A percentile compares a stretch with the other conserved stretches of the same genome.
Conservation (phyloP, 2,797 vertebrate species). For the Atherinosoma microstoma region DNA sequence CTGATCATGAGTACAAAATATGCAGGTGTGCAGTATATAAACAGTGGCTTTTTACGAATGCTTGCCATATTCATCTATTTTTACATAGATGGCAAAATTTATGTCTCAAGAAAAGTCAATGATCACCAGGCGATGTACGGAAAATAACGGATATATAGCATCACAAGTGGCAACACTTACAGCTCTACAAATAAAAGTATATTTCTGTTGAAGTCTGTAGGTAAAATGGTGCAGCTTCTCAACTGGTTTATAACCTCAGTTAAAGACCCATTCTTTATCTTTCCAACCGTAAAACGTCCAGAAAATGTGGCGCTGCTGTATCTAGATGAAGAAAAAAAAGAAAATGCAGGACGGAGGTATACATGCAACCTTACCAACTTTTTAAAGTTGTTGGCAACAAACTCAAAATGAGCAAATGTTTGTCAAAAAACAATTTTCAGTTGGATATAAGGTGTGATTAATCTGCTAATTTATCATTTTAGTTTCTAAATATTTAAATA, state of each 20-base stretch:
- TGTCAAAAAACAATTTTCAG: neutral
- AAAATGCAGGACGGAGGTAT: neutral
- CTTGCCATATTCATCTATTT: neutral
- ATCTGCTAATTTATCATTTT: too few relatives aligned
- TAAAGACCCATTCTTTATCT: too few relatives aligned
- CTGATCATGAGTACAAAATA: conserved; percentile 28
- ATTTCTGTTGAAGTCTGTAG: neutral
- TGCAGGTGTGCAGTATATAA: neutral
- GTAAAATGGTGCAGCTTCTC: neutral
- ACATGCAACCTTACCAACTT: neutral
- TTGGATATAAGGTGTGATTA: too few relatives aligned
- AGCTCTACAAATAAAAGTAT: neutral
- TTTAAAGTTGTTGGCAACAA: too few relatives aligned
- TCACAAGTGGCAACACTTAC: too few relatives aligned
- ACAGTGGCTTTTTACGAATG: neutral
- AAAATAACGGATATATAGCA: neutral
- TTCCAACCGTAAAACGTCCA: neutral
- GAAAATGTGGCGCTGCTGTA: too few relatives aligned
- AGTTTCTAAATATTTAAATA: too few relatives aligned
- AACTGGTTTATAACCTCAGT: neutral
- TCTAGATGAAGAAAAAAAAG: neutral
- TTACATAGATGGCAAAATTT: neutral
- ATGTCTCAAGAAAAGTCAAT: neutral
- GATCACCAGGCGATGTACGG: neutral
- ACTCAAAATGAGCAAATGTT: neutral